A percentile compares a stretch with the other conserved stretches of the same genome.
Evolutionary conservation across 2,113 vertebrate genomes (phyloP).

Genomic region (Pleuronectes platessa): DNA sequence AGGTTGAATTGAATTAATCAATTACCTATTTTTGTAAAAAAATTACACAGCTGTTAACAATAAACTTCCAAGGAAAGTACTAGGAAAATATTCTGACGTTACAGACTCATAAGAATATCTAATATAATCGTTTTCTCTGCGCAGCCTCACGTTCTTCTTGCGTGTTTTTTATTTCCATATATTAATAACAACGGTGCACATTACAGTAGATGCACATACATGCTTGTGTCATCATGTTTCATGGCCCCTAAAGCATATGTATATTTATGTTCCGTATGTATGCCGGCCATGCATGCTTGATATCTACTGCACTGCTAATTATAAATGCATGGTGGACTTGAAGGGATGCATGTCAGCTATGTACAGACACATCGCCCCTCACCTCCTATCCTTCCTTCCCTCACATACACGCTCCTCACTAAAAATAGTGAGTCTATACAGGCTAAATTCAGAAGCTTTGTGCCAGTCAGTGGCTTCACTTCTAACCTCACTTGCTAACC

Average conservation of each 20-base stretch:
- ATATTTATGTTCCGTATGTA: conserved; percentile 55
- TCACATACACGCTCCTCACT: conserved; percentile 34
- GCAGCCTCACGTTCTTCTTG: not conserved
- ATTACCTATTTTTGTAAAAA: not conserved
- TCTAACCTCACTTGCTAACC: conserved; percentile 40
- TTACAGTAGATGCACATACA: conserved; percentile 1
- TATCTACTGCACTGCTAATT: conserved; percentile 64
- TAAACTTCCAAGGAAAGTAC: not conserved
- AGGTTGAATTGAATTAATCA: not conserved
- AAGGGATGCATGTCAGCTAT: conserved; percentile 56
- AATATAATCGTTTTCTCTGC: not conserved
- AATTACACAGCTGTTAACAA: not conserved
- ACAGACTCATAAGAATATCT: not conserved
- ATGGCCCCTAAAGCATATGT: conserved; percentile 12
- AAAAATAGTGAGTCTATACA: conserved; percentile 53
- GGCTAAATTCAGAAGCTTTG: conserved; percentile 66
- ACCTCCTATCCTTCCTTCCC: conserved; percentile 51
- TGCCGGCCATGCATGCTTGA: conserved; percentile 55
- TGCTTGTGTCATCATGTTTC: conserved; percentile 8
- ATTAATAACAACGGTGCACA: not conserved
- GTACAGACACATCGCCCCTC: conserved; percentile 47
- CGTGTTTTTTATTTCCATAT: conserved; percentile 3
- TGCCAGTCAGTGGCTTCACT: conserved; percentile 50
- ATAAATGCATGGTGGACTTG: conserved; percentile 53
- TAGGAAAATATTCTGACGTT: not conserved